These are phyloP conservation scores for Drosophila bunnanda DNA, from an alignment of 2,888 invertebrate genomes.

Conservation along the genomic window DNA sequence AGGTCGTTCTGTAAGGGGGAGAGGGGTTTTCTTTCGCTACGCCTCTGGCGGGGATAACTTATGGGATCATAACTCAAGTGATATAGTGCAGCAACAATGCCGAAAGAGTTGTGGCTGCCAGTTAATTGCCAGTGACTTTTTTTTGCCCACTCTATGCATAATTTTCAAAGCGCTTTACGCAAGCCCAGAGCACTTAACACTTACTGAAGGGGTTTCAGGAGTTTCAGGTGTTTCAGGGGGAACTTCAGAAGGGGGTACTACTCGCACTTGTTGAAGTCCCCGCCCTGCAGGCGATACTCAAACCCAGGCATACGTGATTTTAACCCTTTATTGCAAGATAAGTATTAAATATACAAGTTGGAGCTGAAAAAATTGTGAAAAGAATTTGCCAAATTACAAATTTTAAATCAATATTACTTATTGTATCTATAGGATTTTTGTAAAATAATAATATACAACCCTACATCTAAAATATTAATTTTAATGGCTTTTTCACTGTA, in stretches of 20 bases:
- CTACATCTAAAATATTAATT: too few species aligned
- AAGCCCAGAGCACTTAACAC: slow-evolving; percentile 49
- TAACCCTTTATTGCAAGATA: slow-evolving; percentile 14
- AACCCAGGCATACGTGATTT: slow-evolving; percentile 44
- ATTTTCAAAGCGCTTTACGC: slow-evolving; percentile 58
- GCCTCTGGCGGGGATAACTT: slow-evolving; percentile 23
- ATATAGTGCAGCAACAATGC: slow-evolving; percentile 27
- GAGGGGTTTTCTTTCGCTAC: background rate
- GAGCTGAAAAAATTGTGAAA: background rate
- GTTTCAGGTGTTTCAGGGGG: slow-evolving; percentile 3
- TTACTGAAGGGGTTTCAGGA: slow-evolving; percentile 20
- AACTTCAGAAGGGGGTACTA: background rate
- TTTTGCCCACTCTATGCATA: slow-evolving; percentile 44
- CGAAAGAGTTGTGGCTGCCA: slow-evolving; percentile 47
- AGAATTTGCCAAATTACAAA: background rate
- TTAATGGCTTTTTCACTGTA: too few species aligned
- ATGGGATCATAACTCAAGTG: slow-evolving; percentile 60
- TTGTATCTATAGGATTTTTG: background rate
- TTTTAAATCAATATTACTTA: too few species aligned
- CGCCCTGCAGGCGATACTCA: slow-evolving; percentile 56
- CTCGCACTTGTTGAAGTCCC: slow-evolving; percentile 19
- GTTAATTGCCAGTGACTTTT: slow-evolving; percentile 56
- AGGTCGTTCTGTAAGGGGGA: slow-evolving; percentile 25
- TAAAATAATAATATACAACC: background rate
- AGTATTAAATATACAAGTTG: background rate